Evolutionary conservation across 2,797 vertebrate species (phyloP).

Genomic region (Carapus acus): DNA sequence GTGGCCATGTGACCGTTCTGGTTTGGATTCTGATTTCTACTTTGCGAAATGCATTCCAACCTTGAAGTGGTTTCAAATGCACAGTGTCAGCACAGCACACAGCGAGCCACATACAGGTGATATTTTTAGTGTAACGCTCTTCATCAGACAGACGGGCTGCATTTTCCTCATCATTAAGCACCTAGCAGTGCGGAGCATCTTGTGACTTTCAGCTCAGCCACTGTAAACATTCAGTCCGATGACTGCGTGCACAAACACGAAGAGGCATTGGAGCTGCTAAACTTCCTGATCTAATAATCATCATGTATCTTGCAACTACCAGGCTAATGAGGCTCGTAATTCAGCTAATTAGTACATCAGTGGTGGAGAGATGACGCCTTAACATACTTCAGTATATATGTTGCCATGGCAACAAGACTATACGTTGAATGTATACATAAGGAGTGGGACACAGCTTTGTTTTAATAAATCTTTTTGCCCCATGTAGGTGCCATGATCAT

Average conservation of each 20-base stretch:
- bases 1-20: too few relatives aligned
- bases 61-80: not conserved
- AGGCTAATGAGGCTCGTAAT: slow-evolving; percentile 18
- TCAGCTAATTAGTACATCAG: slow-evolving; percentile 17
- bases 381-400: too few relatives aligned
- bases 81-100: too few relatives aligned
- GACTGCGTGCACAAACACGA: not conserved
- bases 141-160: not conserved
- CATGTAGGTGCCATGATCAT: too few relatives aligned
- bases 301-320: not conserved
- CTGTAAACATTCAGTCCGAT: not conserved
- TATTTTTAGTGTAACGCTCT: not conserved
- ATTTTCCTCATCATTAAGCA: slow-evolving; percentile 20
- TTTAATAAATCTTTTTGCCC: too few relatives aligned
- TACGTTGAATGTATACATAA: too few relatives aligned
- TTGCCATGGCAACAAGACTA: too few relatives aligned
- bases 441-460: too few relatives aligned
- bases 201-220: not conserved
- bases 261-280: too few relatives aligned
- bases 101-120: not conserved
- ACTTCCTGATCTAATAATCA: not conserved
- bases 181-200: not conserved
- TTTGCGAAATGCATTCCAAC: slow-evolving; percentile 11
- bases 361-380: not conserved
- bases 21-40: too few relatives aligned